These are phyloP conservation scores for Drosophila simulans DNA, from an alignment of 1,140 invertebrate species.

Conservation along the genomic window DNA sequence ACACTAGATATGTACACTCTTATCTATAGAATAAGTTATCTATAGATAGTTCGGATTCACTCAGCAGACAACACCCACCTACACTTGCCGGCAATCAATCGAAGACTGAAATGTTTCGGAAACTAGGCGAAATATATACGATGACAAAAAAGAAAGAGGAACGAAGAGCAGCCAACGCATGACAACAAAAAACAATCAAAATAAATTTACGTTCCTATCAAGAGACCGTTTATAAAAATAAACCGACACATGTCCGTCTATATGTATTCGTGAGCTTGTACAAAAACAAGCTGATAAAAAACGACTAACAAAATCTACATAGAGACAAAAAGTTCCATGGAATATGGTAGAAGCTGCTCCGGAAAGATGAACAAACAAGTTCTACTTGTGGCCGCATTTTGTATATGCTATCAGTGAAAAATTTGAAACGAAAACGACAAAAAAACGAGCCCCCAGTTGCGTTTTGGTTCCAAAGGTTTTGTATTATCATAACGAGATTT, in stretches of 20 bases:
- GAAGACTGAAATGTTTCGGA: slow-evolving; percentile 59
- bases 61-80: slow-evolving; percentile 55
- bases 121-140: slow-evolving; percentile 40
- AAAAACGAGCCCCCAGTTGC: slow-evolving; percentile 35
- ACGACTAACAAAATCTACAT: slow-evolving; percentile 20
- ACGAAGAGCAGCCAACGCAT: slow-evolving; percentile 44
- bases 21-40: slow-evolving; percentile 14
- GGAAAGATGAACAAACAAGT: slow-evolving; percentile 50
- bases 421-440: slow-evolving; percentile 6
- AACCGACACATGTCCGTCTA: slow-evolving; percentile 56
- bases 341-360: slow-evolving; percentile 48
- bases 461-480: slow-evolving; percentile 31
- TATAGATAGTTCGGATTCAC: slow-evolving; percentile 22
- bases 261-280: slow-evolving; percentile 10
- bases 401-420: slow-evolving; percentile 33
- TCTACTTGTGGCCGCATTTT: slow-evolving; percentile 21
- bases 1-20: not conserved
- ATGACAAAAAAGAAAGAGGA: slow-evolving; percentile 6
- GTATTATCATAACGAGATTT: slow-evolving; percentile 52
- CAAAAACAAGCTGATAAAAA: slow-evolving; percentile 77
- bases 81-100: slow-evolving; percentile 68
- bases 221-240: slow-evolving; percentile 61
- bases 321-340: slow-evolving; percentile 15
- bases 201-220: slow-evolving; percentile 63
- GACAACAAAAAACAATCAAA: slow-evolving; percentile 60